Percentiles rank a stretch among this genome's conserved stretches.
Conservation (phyloP, 1,140 invertebrate species). For the Solenopsis fugax region DNA sequence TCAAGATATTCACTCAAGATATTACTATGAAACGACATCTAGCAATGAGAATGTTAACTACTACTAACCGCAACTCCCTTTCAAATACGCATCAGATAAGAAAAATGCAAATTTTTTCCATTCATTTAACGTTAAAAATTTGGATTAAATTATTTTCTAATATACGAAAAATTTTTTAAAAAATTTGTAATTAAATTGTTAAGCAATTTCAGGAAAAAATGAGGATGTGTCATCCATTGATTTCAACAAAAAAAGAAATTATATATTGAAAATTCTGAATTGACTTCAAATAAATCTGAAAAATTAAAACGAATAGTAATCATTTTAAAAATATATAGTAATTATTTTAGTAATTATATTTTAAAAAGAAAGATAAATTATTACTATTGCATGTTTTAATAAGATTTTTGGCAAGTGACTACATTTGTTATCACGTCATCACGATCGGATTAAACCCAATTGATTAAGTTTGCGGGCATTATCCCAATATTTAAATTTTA, state of each 20-base stretch:
- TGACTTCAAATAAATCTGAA: not conserved
- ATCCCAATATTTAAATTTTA: slow-evolving; percentile 1
- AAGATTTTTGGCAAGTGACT: not conserved
- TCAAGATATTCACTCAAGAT: not conserved
- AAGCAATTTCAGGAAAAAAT: too few relatives aligned
- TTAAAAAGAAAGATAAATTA: slow-evolving; percentile 1
- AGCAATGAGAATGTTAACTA: not conserved
- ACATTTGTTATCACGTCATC: not conserved
- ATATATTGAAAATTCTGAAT: too few relatives aligned
- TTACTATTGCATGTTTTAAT: not conserved
- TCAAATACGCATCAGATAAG: slow-evolving; percentile 4
- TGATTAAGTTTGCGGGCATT: slow-evolving; percentile 17
- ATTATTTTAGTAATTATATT: not conserved
- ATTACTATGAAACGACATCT: slow-evolving; percentile 35
- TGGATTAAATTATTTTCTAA: not conserved
- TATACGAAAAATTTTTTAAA: too few relatives aligned
- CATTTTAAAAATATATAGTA: not conserved
- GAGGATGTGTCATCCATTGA: too few relatives aligned
- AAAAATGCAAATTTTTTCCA: not conserved
- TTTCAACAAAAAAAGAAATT: too few relatives aligned
- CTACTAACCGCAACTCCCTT: not conserved
- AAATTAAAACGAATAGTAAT: not conserved
- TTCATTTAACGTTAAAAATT: not conserved
- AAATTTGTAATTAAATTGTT: too few relatives aligned
- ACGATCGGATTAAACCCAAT: not conserved